phyloP scores from a whole-genome alignment of 2,888 invertebrate genomes.

The Pachymerium ferrugineum region DNA sequence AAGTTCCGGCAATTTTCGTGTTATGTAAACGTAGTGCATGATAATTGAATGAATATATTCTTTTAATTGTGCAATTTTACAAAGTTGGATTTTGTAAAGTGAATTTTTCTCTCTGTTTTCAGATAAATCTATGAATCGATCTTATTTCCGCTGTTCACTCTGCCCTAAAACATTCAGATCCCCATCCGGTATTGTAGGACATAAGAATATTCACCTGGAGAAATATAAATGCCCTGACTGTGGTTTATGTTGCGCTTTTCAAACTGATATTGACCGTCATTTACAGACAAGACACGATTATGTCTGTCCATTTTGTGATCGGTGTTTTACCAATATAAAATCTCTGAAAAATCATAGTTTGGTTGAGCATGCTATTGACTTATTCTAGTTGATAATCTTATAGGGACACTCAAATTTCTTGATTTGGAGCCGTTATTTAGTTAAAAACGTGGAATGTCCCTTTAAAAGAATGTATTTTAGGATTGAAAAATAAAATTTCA shows the following conservation, averaged over 20 bases:
- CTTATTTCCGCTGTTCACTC: background rate
- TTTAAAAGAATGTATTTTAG: no score
- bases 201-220: slow-evolving; percentile 3
- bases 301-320: background rate
- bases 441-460: no score
- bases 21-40: no score
- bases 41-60: no score
- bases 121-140: background rate
- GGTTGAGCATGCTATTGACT: background rate
- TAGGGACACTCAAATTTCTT: no score
- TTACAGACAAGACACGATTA: background rate
- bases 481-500: no score
- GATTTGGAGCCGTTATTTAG: no score
- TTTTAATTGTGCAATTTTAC: no score
- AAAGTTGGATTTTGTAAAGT: no score
- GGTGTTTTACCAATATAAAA: background rate
- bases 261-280: slow-evolving; percentile 8
- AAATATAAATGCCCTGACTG: background rate
- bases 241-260: slow-evolving; percentile 7
- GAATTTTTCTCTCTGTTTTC: background rate
- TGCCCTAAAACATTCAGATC: background rate
- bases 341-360: background rate
- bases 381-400: no score
- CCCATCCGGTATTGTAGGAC: background rate
- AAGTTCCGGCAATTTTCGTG: no score